phyloP scores from a whole-genome alignment of 2,797 vertebrate species.

The Apodemus agrarius region DNA sequence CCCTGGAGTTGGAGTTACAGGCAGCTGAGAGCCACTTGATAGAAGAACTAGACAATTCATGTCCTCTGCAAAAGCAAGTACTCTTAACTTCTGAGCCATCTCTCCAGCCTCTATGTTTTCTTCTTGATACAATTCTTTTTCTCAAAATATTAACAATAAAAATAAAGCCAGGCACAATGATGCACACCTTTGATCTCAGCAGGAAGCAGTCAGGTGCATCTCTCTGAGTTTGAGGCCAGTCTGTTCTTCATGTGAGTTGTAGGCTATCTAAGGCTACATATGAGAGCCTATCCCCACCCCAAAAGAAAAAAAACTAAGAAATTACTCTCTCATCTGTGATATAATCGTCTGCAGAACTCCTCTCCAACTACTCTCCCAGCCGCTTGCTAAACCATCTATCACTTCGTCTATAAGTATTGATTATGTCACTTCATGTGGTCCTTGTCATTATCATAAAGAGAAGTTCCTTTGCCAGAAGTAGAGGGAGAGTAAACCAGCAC shows the following conservation, averaged over 20 bases:
- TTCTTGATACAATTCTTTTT: background rate
- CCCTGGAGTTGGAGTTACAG: background rate
- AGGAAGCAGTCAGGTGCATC: background rate
- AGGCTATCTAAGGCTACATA: background rate
- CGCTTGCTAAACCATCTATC: background rate
- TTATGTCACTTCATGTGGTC: background rate
- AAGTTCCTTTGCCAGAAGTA: background rate
- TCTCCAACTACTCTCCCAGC: background rate
- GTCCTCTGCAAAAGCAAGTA: background rate
- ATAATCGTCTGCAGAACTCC: background rate
- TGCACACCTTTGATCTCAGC: background rate
- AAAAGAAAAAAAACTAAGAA: background rate
- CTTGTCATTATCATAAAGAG: slow-evolving; percentile 1
- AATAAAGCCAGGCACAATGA: background rate
- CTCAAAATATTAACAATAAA: background rate
- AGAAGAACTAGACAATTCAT: background rate
- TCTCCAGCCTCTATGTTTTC: background rate
- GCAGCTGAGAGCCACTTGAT: background rate
- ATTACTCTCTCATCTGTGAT: background rate
- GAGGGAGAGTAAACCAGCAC: background rate
- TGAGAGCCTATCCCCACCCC: background rate
- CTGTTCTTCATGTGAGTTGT: background rate
- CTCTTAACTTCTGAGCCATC: background rate
- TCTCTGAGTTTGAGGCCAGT: background rate
- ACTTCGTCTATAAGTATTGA: background rate